Evolutionary conservation across 2,113 vertebrate genomes (phyloP), one percentile per base, ranked within the genome.

Genomic region (Festucalex cinctus): DNA sequence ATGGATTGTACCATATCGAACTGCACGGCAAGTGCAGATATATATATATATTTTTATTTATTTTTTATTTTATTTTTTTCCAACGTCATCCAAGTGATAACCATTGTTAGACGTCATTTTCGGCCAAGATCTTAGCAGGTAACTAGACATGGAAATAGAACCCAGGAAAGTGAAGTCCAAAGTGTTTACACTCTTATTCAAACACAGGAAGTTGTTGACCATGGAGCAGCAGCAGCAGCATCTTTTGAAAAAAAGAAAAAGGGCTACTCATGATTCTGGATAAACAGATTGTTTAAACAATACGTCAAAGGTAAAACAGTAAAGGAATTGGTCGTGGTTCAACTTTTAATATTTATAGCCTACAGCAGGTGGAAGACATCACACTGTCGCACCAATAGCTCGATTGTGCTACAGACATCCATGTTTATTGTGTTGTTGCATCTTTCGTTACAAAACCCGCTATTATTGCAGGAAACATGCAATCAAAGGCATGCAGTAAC

Each of bases 141-240:
- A 24, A 3, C 60, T 37, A 37, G 6, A 32, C 16, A 53, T 9
- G 65, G 32, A 76, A 81, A 74, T 32, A 69, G 69, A 67, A 57
- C 14, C 9, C 65, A 59, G 46, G 44, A 64, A 72, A 76, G 49
- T 71, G 14, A 41, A 44, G 41, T 44, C 14, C 39, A 41, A 12
- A 44, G 3, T 76, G 76, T 79, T 73, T 81, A 41, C 68, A 66
- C 51, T 39, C 17, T 37, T 63, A 57, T 65, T 74, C 65, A 75
- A 80, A 76, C 32, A 80, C 32, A 80, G 86, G 85, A 88, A 86
- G 74, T 67, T 48, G 63, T 79, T 67, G n/a, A 28, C 69, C 70
- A 36, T 44, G 6, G 2, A 32, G 28, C 28, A 32, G 28, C 28
- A 32, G 65, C 39, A 41, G 68, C 43, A 56, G 74, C 69, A 81